Percentiles rank a stretch among this genome's conserved stretches.
phyloP scores from a whole-genome alignment of 1,140 invertebrate species.

The Vanessa atalanta region DNA sequence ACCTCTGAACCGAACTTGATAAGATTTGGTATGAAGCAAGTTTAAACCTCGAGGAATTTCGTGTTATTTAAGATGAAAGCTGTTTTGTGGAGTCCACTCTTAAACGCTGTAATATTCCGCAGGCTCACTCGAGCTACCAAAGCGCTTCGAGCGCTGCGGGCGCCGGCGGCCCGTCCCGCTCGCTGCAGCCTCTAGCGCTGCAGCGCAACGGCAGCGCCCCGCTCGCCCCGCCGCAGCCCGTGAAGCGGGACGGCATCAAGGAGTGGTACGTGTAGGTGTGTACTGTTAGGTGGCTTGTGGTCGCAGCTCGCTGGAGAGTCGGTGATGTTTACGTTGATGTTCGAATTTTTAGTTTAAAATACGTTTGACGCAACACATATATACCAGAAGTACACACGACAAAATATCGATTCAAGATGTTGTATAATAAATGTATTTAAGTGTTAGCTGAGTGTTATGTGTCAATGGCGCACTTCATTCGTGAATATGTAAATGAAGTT shows the following conservation, averaged over 20 bases:
- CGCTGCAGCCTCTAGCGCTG: slow-evolving; percentile 61
- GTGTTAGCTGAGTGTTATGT: too few relatives aligned
- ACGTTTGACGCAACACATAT: too few relatives aligned
- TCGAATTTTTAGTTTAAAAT: background rate
- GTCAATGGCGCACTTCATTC: too few relatives aligned
- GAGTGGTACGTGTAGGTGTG: slow-evolving; percentile 73
- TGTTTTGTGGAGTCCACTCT: too few relatives aligned
- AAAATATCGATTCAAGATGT: too few relatives aligned
- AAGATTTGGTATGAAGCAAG: too few relatives aligned
- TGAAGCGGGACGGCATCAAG: slow-evolving; percentile 72
- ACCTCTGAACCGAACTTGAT: too few relatives aligned
- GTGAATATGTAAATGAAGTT: too few relatives aligned
- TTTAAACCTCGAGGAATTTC: too few relatives aligned
- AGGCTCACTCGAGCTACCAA: slow-evolving; percentile 73
- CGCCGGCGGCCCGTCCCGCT: slow-evolving; percentile 47
- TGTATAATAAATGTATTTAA: too few relatives aligned
- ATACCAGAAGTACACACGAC: too few relatives aligned
- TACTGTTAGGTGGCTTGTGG: slow-evolving; percentile 1
- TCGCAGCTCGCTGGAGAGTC: background rate
- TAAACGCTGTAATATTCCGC: background rate
- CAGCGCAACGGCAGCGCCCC: slow-evolving; percentile 45
- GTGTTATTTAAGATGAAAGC: too few relatives aligned
- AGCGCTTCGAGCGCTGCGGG: slow-evolving; percentile 45
- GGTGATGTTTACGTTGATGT: background rate
- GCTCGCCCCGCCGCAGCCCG: slow-evolving; percentile 53